Conservation (phyloP, 2,113 vertebrate species). For the Vulpes ferrilata region DNA sequence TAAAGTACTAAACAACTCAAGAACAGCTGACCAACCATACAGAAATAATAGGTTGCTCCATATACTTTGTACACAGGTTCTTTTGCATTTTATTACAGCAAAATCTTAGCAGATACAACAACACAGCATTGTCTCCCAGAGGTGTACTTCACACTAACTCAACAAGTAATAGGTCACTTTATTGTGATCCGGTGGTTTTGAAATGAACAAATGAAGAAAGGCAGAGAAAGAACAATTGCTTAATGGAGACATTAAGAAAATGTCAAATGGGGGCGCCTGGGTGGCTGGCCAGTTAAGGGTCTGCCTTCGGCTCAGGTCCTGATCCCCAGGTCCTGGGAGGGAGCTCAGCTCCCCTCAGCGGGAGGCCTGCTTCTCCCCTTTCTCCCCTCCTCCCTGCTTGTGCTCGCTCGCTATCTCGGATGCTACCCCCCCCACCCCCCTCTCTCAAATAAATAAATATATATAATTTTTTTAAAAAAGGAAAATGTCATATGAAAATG, state of each 20-base stretch:
- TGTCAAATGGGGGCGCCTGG: background rate
- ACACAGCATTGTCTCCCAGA: background rate
- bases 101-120: background rate
- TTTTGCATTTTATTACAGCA: background rate
- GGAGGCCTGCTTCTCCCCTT: too few species aligned
- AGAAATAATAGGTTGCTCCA: background rate
- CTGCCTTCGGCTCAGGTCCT: too few species aligned
- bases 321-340: too few species aligned
- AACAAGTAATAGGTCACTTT: background rate
- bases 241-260: conserved; percentile 67
- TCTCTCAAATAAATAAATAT: too few species aligned
- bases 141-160: background rate
- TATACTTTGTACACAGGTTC: background rate
- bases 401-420: too few species aligned
- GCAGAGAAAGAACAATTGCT: conserved; percentile 6
- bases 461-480: too few species aligned
- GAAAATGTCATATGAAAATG: conserved; percentile 59
- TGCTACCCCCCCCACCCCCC: too few species aligned
- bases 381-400: too few species aligned
- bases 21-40: background rate
- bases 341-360: too few species aligned
- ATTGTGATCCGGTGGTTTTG: background rate
- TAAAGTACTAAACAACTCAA: background rate
- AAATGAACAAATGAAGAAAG: background rate
- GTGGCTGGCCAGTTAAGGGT: too few species aligned